A percentile compares a stretch with the other conserved stretches of the same genome.
Conservation (phyloP, 2,888 invertebrate species). For the Agriopis aurantiaria region DNA sequence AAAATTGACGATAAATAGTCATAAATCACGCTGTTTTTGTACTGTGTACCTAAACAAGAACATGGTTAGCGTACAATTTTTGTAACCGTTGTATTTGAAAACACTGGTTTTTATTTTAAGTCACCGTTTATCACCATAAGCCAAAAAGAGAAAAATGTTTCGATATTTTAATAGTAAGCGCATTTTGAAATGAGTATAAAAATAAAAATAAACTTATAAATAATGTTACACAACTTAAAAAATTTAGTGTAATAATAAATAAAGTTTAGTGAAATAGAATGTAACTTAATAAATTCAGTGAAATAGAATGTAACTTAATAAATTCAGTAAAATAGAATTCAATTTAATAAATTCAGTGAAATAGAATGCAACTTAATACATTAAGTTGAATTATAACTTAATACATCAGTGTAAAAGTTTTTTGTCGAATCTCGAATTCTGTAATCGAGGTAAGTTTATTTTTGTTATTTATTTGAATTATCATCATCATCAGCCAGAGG, state of each 20-base stretch:
- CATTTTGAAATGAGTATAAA: neutral
- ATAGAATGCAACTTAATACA: no score
- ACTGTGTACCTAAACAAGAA: constrained; percentile 36
- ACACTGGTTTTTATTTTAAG: constrained; percentile 43
- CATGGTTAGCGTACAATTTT: constrained; percentile 11
- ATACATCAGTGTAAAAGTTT: neutral
- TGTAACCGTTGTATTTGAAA: constrained; percentile 11
- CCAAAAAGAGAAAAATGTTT: neutral
- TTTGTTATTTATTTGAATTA: constrained; percentile 5
- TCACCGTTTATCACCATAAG: constrained; percentile 41
- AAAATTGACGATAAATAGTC: constrained; percentile 31
- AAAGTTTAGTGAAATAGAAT: neutral
- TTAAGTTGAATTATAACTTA: neutral
- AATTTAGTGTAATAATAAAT: no score
- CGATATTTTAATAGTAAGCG: neutral
- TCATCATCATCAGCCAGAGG: no score
- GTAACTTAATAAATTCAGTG: no score
- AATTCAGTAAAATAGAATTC: neutral
- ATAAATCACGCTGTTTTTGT: constrained; percentile 46
- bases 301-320: no score
- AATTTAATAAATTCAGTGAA: no score
- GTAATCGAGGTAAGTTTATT: constrained; percentile 8
- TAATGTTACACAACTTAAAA: neutral
- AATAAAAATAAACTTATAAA: neutral
- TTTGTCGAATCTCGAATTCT: neutral